phyloP scores from a whole-genome alignment of 2,888 invertebrate species.

The Lepas anatifera region DNA sequence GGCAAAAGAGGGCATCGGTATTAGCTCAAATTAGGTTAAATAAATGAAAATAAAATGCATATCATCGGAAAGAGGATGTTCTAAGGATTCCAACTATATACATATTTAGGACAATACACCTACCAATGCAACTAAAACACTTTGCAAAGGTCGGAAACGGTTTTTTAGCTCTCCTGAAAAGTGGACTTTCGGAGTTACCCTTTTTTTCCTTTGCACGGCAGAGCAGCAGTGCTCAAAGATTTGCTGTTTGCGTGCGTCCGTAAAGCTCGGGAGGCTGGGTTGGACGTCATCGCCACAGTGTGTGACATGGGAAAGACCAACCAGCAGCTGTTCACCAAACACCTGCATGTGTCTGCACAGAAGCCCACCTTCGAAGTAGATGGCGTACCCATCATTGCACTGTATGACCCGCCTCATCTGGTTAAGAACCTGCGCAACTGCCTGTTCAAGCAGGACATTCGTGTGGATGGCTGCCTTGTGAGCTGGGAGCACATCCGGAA shows the following conservation, averaged over 20 bases:
- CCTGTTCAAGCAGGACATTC: background rate
- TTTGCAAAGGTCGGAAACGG: too few species aligned
- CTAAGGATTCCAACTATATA: too few species aligned
- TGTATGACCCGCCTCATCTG: background rate
- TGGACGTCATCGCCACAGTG: background rate
- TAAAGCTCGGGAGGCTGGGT: background rate
- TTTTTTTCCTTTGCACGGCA: too few species aligned
- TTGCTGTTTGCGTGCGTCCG: background rate
- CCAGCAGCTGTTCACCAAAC: background rate
- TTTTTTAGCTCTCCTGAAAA: too few species aligned
- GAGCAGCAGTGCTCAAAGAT: background rate
- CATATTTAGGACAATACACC: too few species aligned
- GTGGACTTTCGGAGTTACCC: too few species aligned
- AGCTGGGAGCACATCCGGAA: background rate
- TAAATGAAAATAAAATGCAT: too few species aligned
- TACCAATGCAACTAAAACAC: too few species aligned
- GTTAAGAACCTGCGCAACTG: background rate
- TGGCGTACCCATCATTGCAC: background rate
- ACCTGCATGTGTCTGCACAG: background rate
- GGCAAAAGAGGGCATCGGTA: too few species aligned
- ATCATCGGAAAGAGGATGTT: too few species aligned
- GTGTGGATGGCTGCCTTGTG: background rate
- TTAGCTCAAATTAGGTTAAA: too few species aligned
- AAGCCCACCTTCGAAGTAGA: background rate
- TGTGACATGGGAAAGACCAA: background rate